Evolutionary conservation across 2,888 invertebrate species (phyloP), one percentile per base, ranked within the genome.

Genomic region (Ametastegia equiseti): DNA sequence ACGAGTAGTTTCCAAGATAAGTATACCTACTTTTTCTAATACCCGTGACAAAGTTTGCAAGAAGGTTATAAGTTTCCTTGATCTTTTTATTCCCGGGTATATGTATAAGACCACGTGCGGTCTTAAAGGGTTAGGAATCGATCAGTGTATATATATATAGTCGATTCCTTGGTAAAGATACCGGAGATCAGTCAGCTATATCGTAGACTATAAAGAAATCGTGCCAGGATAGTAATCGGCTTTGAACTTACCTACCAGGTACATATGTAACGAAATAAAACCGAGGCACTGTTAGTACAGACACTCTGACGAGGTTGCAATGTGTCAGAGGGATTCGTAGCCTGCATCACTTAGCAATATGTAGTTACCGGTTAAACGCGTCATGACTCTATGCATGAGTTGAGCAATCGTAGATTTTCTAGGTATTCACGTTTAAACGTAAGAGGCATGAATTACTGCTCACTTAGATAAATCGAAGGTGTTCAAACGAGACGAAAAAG

Each of bases 351-450:
- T 15, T 36, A 65, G 65, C 65, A 11, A 65, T 69, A 42, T 67
- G 39, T 39, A 15, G n/a, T 19, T n/a, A 13, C 71, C 30, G 33
- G 85, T 86, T 83, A 82, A 83, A 81, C 83, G 83, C 86, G 86
- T 88, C 88, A 88, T 89, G 89, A 88, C 86, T 89, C 86, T 88
- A 88, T 88, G 87, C 87, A 89, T 89, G 89, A 88, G 88, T 88
- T 87, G 81, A 84, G 84, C 86, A 88, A 88, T 63, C 82, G 80
- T 81, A n/a, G n/a, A n/a, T n/a, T n/a, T n/a, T n/a, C n/a, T n/a
- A n/a, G n/a, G n/a, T n/a, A n/a, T n/a, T n/a, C n/a, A n/a, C n/a
- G n/a, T n/a, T n/a, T n/a, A n/a, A n/a, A n/a, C n/a, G n/a, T 45
- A 45, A 15, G 9, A 45, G 45, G 45, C 15, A 45, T 45, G 15